These are phyloP conservation scores for Zhuqinia jingwanae DNA, from an alignment of 2,888 invertebrate genomes.

Conservation along the genomic window DNA sequence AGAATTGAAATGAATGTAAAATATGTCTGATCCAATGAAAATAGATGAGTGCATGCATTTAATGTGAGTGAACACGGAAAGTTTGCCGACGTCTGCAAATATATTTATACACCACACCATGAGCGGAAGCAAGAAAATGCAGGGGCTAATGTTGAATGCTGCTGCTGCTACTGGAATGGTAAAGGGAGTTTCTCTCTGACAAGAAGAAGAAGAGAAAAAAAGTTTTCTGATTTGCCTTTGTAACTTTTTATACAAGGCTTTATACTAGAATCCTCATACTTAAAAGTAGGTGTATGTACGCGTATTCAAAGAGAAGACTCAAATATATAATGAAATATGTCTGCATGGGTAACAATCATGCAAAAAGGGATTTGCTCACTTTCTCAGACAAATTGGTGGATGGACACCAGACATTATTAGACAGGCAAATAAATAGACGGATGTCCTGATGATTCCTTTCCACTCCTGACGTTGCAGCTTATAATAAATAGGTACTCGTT, in stretches of 20 bases:
- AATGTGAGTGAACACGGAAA: conserved; percentile 52
- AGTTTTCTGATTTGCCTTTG: conserved; percentile 35
- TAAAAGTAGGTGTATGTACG: neutral
- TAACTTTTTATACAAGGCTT: conserved; percentile 24
- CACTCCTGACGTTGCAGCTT: conserved; percentile 25
- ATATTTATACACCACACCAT: neutral
- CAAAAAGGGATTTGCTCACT: neutral
- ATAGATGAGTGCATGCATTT: conserved; percentile 67
- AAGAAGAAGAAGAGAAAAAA: conserved; percentile 1
- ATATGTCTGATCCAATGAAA: conserved; percentile 67
- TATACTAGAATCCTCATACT: neutral
- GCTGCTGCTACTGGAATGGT: neutral
- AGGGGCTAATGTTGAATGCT: neutral
- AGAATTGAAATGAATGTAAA: conserved; percentile 62
- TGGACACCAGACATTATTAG: neutral
- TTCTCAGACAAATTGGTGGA: conserved; percentile 5
- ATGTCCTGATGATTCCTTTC: neutral
- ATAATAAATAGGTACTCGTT: neutral
- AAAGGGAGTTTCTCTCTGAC: neutral
- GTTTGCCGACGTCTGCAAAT: conserved; percentile 34
- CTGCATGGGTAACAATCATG: neutral
- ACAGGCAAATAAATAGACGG: neutral
- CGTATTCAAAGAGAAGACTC: neutral
- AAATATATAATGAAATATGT: no score
- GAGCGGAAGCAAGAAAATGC: neutral